Evolutionary conservation across 1,140 invertebrate genomes (phyloP).

Genomic region (Nasonia longicornis): DNA sequence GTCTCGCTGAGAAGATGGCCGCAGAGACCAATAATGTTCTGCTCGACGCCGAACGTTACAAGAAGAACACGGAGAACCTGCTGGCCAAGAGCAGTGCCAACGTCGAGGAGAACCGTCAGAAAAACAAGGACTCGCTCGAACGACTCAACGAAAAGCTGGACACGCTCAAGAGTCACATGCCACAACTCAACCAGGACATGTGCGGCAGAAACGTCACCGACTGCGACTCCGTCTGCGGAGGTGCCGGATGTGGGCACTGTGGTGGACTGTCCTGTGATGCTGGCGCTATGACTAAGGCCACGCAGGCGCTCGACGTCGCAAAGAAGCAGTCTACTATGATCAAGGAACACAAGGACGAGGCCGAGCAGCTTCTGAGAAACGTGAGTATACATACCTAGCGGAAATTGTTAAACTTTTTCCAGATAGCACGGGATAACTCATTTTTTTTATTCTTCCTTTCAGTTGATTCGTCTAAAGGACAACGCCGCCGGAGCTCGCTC

Average conservation of each 20-base stretch:
- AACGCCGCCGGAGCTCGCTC: constrained; percentile 71
- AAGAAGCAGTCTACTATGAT: constrained; percentile 85
- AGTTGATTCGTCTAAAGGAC: constrained; percentile 73
- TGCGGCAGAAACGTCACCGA: constrained; percentile 88
- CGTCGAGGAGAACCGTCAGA: constrained; percentile 79
- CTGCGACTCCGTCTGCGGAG: constrained; percentile 92
- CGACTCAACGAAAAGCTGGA: constrained; percentile 77
- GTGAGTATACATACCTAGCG: constrained; percentile 62
- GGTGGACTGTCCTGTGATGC: constrained; percentile 90
- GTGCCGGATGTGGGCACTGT: constrained; percentile 92
- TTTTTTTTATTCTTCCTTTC: constrained; percentile 44
- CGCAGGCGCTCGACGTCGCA: constrained; percentile 86
- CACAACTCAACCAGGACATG: constrained; percentile 88
- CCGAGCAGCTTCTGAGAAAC: constrained; percentile 76
- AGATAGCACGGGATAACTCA: background rate
- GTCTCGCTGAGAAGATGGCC: constrained; percentile 77
- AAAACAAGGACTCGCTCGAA: constrained; percentile 77
- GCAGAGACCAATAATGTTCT: constrained; percentile 71
- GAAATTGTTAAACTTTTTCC: background rate
- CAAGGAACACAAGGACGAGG: constrained; percentile 83
- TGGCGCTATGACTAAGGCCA: constrained; percentile 89
- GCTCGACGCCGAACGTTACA: constrained; percentile 83
- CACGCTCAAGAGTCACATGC: constrained; percentile 79
- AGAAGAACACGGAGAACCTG: constrained; percentile 84
- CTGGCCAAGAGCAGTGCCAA: constrained; percentile 78